A percentile compares a stretch with the other conserved stretches of the same genome.
Evolutionary conservation across 2,888 invertebrate species (phyloP).

Genomic region (Acanthopleura granulata): DNA sequence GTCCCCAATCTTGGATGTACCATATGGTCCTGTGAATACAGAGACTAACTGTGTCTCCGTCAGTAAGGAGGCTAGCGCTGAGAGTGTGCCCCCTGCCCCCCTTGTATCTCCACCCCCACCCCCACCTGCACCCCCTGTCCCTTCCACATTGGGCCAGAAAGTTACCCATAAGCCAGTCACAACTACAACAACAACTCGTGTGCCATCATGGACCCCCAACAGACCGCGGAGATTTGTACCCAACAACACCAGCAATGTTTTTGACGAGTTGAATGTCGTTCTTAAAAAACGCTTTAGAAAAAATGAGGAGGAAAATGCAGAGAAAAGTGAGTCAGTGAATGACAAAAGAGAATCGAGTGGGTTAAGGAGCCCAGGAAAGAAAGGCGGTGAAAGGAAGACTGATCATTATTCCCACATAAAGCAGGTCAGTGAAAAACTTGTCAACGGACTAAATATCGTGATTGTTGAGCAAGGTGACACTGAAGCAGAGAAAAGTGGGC

Average conservation of each 20-base stretch:
- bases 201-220: background rate
- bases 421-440: background rate
- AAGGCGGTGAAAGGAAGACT: background rate
- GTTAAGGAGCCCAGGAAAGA: background rate
- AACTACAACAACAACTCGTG: background rate
- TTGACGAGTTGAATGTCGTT: background rate
- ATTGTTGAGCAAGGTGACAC: conserved; percentile 16
- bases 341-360: too few relatives aligned
- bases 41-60: too few relatives aligned
- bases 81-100: background rate
- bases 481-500: background rate
- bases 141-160: background rate
- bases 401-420: conserved; percentile 15
- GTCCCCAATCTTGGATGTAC: too few relatives aligned
- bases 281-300: background rate
- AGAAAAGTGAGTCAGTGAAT: too few relatives aligned
- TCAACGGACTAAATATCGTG: background rate
- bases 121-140: background rate
- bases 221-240: background rate
- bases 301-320: background rate
- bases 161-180: background rate
- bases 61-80: background rate
- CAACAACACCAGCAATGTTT: background rate
- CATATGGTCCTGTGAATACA: too few relatives aligned
- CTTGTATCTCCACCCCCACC: background rate